Percentiles rank a stretch among this genome's conserved stretches.
These are phyloP conservation scores for Tachypleus tridentatus DNA, from an alignment of 1,140 invertebrate species.

Conservation along the genomic window DNA sequence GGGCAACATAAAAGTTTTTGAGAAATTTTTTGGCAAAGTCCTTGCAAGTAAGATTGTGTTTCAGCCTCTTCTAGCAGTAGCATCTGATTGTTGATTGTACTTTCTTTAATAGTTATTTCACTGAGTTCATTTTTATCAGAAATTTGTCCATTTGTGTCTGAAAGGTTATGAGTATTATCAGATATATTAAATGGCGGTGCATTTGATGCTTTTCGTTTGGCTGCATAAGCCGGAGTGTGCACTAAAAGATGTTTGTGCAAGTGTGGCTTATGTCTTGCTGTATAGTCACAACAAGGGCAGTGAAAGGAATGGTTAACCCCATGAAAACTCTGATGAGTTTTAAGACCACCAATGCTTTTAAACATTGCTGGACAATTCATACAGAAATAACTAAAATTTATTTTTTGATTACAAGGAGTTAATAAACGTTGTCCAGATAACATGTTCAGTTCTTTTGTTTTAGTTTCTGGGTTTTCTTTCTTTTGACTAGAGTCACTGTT, in stretches of 20 bases:
- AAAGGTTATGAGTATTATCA: neutral
- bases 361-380: conserved; percentile 22
- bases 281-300: conserved; percentile 24
- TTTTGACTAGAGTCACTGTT: conserved; percentile 43
- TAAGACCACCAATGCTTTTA: conserved; percentile 18
- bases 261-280: conserved; percentile 24
- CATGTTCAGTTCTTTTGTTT: conserved; percentile 29
- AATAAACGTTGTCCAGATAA: too few relatives aligned
- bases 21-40: neutral
- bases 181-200: too few relatives aligned
- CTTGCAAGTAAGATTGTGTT: neutral
- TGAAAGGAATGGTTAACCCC: conserved; percentile 17
- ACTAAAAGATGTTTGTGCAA: conserved; percentile 58
- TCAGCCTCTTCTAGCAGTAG: conserved; percentile 20
- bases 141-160: too few relatives aligned
- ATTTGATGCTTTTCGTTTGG: conserved; percentile 41
- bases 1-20: conserved; percentile 17
- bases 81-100: conserved; percentile 15
- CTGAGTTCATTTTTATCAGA: neutral
- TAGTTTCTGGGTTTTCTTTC: neutral
- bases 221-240: conserved; percentile 58
- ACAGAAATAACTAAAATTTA: conserved; percentile 21
- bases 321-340: conserved; percentile 23
- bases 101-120: conserved; percentile 4
- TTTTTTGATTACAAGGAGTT: too few relatives aligned